These are phyloP conservation scores for Protobothrops flavoviridis DNA, from an alignment of 2,113 vertebrate species.

Conservation along the genomic window DNA sequence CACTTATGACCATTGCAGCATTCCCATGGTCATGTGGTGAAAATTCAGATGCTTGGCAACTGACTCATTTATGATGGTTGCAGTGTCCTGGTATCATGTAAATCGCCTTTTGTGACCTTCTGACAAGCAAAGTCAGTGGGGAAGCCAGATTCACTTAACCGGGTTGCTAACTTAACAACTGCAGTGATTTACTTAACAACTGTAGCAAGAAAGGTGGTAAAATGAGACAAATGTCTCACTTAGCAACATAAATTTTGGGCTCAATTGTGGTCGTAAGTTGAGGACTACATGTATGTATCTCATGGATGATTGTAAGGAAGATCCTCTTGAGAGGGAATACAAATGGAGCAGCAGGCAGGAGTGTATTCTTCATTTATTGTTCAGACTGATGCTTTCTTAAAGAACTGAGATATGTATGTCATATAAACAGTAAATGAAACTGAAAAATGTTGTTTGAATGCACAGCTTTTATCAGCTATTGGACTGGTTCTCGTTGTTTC, in stretches of 20 bases:
- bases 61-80: background rate
- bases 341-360: background rate
- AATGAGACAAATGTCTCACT: background rate
- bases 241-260: background rate
- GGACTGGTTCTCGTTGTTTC: constrained; percentile 38
- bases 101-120: background rate
- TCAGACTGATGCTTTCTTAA: background rate
- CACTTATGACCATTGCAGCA: background rate
- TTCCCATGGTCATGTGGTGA: background rate
- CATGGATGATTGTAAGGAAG: background rate
- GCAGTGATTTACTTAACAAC: background rate
- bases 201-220: background rate
- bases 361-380: background rate
- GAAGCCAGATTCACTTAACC: background rate
- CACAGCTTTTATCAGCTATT: constrained; percentile 6
- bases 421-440: constrained; percentile 23
- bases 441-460: constrained; percentile 24
- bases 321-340: background rate
- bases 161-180: background rate
- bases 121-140: background rate
- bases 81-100: background rate
- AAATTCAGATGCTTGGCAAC: background rate
- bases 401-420: background rate
- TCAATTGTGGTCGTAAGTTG: background rate
- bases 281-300: background rate